phyloP scores from a whole-genome alignment of 2,797 vertebrate species.

The Florisuga fusca region DNA sequence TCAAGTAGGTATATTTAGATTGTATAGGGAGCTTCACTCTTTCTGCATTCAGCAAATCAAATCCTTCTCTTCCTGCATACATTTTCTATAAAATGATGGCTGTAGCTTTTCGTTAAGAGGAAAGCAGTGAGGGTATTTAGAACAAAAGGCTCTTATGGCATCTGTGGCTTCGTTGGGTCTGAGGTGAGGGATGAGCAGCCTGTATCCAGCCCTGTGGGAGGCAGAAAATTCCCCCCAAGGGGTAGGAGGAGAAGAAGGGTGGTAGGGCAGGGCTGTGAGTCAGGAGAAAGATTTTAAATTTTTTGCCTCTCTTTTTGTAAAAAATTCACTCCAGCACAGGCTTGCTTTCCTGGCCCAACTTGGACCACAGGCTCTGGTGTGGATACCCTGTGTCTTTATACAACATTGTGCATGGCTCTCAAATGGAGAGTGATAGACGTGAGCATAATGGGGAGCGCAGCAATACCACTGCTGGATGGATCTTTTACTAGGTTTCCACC shows the following conservation, averaged over 20 bases:
- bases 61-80: neutral
- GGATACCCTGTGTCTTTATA: neutral
- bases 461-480: neutral
- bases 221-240: neutral
- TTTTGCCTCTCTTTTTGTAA: neutral
- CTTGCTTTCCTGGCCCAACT: neutral
- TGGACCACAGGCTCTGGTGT: neutral
- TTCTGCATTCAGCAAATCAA: neutral
- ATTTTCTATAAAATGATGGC: neutral
- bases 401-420: neutral
- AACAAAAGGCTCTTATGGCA: neutral
- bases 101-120: neutral
- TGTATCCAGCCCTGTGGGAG: neutral
- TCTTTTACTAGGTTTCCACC: neutral
- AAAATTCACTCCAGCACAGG: neutral
- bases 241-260: neutral
- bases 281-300: neutral
- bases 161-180: neutral
- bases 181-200: neutral
- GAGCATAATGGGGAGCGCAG: fast-evolving
- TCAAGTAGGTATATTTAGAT: neutral
- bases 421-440: neutral
- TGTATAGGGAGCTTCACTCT: neutral
- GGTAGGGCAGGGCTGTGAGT: neutral
- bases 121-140: neutral